A percentile compares a stretch with the other conserved stretches of the same genome.
phyloP scores from a whole-genome alignment of 2,797 vertebrate species.

The Echeneis naucrates region DNA sequence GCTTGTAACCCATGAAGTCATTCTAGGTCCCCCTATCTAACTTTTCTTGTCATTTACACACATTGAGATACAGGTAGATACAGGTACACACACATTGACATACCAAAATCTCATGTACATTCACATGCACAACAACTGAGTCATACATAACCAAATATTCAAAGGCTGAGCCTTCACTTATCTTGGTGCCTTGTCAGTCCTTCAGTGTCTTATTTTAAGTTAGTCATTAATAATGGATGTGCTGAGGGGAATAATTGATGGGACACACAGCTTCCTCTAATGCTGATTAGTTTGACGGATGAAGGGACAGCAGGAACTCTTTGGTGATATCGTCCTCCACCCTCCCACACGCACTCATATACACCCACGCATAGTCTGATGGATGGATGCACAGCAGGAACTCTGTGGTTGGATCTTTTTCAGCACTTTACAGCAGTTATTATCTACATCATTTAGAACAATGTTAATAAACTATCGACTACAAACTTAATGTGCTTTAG shows the following conservation, averaged over 20 bases:
- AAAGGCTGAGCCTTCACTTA: slow-evolving; percentile 58
- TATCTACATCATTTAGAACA: slow-evolving; percentile 44
- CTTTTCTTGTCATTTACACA: slow-evolving; percentile 43
- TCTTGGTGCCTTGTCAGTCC: slow-evolving; percentile 74
- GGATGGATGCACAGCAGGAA: slow-evolving; percentile 69
- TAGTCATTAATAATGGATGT: slow-evolving; percentile 81
- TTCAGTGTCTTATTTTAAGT: slow-evolving; percentile 81
- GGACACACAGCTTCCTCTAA: slow-evolving; percentile 79
- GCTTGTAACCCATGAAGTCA: no score
- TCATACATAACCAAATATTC: slow-evolving; percentile 17
- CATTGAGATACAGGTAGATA: slow-evolving; percentile 18
- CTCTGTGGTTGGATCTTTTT: slow-evolving; percentile 53
- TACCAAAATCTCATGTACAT: no score
- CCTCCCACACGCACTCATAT: slow-evolving; percentile 47
- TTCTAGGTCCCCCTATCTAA: slow-evolving; percentile 20
- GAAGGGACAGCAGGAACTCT: slow-evolving; percentile 73
- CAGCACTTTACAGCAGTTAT: slow-evolving; percentile 57
- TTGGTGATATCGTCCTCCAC: slow-evolving; percentile 58
- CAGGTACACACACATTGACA: slow-evolving; percentile 1
- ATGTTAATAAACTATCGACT: slow-evolving; percentile 48
- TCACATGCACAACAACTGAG: slow-evolving; percentile 6
- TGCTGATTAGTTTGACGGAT: slow-evolving; percentile 80
- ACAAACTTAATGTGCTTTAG: slow-evolving; percentile 21
- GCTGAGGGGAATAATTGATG: slow-evolving; percentile 83
- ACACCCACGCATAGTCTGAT: slow-evolving; percentile 70